A percentile compares a stretch with the other conserved stretches of the same genome.
phyloP scores from a whole-genome alignment of 2,113 vertebrate species.

The Sinosuthora webbiana region DNA sequence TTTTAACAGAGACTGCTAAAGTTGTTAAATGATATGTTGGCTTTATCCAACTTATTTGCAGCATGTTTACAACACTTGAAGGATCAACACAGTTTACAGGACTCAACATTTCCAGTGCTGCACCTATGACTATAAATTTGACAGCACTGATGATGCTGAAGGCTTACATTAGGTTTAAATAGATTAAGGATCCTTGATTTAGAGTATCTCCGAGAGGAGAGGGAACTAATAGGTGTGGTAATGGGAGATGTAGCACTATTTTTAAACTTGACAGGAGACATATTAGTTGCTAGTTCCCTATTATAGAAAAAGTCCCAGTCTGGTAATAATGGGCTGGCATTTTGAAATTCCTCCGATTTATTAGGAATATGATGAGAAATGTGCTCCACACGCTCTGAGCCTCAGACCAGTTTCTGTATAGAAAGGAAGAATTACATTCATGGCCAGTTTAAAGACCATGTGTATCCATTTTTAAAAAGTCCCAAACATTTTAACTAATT shows the following conservation, averaged over 20 bases:
- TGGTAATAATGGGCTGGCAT: slow-evolving; percentile 66
- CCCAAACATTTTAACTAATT: not conserved
- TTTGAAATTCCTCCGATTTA: slow-evolving; percentile 52
- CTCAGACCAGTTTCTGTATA: not conserved
- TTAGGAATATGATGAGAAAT: slow-evolving; percentile 51
- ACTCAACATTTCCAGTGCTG: not conserved
- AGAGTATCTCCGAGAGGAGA: slow-evolving; percentile 51
- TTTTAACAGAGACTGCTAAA: not conserved
- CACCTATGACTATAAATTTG: not conserved
- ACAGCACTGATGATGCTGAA: not conserved
- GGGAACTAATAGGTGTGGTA: slow-evolving; percentile 64
- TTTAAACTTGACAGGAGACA: slow-evolving; percentile 73
- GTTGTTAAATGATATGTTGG: not conserved
- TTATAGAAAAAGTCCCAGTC: slow-evolving; percentile 69
- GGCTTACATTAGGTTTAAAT: slow-evolving; percentile 45
- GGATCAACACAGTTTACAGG: not conserved
- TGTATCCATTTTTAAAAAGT: not conserved
- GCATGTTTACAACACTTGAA: not conserved
- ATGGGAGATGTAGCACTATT: slow-evolving; percentile 69
- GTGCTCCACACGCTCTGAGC: not conserved
- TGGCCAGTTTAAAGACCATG: not conserved
- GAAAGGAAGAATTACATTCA: not conserved
- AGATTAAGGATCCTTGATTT: slow-evolving; percentile 53
- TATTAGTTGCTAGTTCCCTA: slow-evolving; percentile 72
- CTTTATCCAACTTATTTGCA: not conserved